phyloP scores from a whole-genome alignment of 2,113 vertebrate genomes.

The Cephalopholis sonnerati region DNA sequence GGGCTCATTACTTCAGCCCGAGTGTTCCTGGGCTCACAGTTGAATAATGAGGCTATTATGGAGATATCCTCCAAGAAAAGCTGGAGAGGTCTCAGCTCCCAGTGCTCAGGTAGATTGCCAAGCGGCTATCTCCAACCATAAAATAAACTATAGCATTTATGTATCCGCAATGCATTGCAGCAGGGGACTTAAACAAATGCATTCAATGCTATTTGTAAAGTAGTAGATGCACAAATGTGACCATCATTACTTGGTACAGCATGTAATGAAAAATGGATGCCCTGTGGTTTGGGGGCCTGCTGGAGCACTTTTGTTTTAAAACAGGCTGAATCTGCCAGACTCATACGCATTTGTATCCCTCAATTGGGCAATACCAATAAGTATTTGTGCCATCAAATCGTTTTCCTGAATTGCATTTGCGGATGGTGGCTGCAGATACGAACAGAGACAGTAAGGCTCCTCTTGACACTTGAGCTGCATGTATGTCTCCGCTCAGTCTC shows the following conservation, averaged over 20 bases:
- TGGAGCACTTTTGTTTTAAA: slow-evolving; percentile 36
- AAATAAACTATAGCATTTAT: slow-evolving; percentile 52
- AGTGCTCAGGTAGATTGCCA: slow-evolving; percentile 53
- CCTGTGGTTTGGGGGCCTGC: slow-evolving; percentile 33
- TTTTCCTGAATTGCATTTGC: slow-evolving; percentile 37
- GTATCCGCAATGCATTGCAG: slow-evolving; percentile 13
- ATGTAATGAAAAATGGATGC: slow-evolving; percentile 61
- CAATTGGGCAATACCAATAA: slow-evolving; percentile 25
- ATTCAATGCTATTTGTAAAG: slow-evolving; percentile 51
- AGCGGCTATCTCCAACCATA: slow-evolving; percentile 57
- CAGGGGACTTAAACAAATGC: slow-evolving; percentile 31
- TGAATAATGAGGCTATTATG: slow-evolving; percentile 87
- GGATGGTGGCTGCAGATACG: slow-evolving; percentile 6
- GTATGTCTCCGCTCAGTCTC: slow-evolving; percentile 31
- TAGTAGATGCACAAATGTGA: slow-evolving; percentile 44
- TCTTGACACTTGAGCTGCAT: slow-evolving; percentile 23
- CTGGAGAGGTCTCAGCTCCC: slow-evolving; percentile 69
- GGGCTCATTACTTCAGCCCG: slow-evolving; percentile 80
- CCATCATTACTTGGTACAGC: slow-evolving; percentile 30
- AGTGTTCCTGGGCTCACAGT: slow-evolving; percentile 71
- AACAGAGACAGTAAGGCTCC: slow-evolving; percentile 6
- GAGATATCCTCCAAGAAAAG: slow-evolving; percentile 79
- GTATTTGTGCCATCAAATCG: slow-evolving; percentile 14
- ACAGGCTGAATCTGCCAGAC: not conserved
- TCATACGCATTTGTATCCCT: slow-evolving; percentile 9